These are phyloP conservation scores for Tychaedon coryphoeus DNA, from an alignment of 2,113 vertebrate genomes.

Conservation along the genomic window DNA sequence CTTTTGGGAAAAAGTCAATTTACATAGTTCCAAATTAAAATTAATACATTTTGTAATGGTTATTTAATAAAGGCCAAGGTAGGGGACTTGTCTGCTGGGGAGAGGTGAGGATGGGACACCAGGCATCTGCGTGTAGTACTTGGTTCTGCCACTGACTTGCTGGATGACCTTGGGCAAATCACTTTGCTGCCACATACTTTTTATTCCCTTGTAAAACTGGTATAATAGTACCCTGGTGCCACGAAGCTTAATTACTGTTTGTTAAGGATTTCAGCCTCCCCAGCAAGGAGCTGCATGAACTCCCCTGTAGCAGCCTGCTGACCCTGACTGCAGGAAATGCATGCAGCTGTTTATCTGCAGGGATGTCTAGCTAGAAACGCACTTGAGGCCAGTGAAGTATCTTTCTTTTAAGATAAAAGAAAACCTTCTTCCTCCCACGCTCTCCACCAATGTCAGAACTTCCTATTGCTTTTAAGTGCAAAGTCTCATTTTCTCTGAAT, in stretches of 20 bases:
- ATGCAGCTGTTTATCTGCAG: neutral
- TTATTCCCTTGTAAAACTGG: constrained; percentile 40
- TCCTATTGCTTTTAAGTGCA: constrained; percentile 11
- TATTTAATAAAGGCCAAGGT: constrained; percentile 31
- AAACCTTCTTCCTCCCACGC: neutral
- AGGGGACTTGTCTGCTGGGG: neutral
- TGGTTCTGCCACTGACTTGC: neutral
- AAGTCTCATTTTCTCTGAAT: neutral
- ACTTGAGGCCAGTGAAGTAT: neutral
- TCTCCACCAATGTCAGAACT: neutral
- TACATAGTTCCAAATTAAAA: constrained; percentile 43
- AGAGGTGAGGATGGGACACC: constrained; percentile 1
- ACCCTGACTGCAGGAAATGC: neutral
- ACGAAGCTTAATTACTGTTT: constrained; percentile 14
- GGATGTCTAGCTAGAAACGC: neutral
- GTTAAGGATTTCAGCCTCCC: constrained; percentile 20
- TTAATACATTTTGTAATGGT: constrained; percentile 40
- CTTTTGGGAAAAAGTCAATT: constrained; percentile 51
- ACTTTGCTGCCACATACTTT: neutral
- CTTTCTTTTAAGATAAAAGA: constrained; percentile 33
- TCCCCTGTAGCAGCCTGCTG: neutral
- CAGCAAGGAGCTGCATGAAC: neutral
- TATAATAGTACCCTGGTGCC: constrained; percentile 21
- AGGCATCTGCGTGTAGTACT: neutral
- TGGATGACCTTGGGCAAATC: constrained; percentile 39